Evolutionary conservation across 2,797 vertebrate genomes (phyloP), one percentile per base, ranked within the genome.

Genomic region (Myotis daubentonii): DNA sequence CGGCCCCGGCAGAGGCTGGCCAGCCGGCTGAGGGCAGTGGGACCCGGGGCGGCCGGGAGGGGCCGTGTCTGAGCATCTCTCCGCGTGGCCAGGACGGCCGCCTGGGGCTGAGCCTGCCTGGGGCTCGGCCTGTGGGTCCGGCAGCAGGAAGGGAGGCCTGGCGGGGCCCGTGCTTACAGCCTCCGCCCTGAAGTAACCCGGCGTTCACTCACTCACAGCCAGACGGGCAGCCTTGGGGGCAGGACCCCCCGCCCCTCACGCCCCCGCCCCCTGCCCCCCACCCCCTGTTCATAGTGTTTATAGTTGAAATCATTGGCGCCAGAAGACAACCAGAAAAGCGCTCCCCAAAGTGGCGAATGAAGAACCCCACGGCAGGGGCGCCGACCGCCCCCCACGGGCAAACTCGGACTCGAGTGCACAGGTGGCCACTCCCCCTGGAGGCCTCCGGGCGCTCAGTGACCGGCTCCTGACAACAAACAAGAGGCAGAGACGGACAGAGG

Each of bases 271-370:
- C 9, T 1, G 25, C 9, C 10, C 51, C 17, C 22, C 49, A 5
- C 49, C 49, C 15, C 49, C 49, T 5, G 5, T 49, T 49, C 47
- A 49, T 49, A 16, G 15, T 49, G 15, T 83, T 71, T 76, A 8
- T 36, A 47, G 8, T 68, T 75, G 36, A 70, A 5, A 66, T 38
- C 36, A 8, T 87, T 44, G 49, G 36, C 41, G 60, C 79, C 44
- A 85, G 41, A 85, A 28, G 68, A 33, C 41, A 82, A 65, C 22
- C 53, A 87, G 70, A 87, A 88, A 66, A 2, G 65, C 78, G 33
- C 65, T 80, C 94, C 70, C 57, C 53, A 78, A 89, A 55, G 38
- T 44, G 62, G 16, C 22, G 62, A 36, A 47, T 11, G 53, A 17
- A 23, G 74, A 15, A 20, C 74, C 25, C 47, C n/a, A 76, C 1